phyloP scores from a whole-genome alignment of 64 coral and sea anemone genomes.

The Pocillopora verrucosa region DNA sequence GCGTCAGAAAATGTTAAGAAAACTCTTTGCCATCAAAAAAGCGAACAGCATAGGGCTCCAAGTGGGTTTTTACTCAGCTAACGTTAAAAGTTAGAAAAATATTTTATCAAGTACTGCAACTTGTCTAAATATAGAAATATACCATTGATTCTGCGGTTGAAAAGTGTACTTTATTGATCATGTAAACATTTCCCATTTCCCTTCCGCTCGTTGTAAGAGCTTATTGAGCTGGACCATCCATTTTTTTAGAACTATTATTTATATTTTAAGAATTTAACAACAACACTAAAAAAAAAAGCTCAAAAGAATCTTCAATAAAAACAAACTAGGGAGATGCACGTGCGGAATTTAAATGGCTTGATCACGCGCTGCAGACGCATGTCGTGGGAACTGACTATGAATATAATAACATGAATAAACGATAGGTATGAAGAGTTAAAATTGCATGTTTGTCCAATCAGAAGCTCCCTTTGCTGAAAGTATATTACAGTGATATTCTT shows the following conservation, averaged over 20 bases:
- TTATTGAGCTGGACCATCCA: too few relatives aligned
- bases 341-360: too few relatives aligned
- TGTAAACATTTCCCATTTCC: too few relatives aligned
- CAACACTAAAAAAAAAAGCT: too few relatives aligned
- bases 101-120: background rate
- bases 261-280: too few relatives aligned
- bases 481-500: background rate
- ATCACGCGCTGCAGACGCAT: too few relatives aligned
- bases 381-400: too few relatives aligned
- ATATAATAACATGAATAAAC: background rate
- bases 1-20: background rate
- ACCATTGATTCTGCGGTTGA: background rate
- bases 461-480: background rate
- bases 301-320: too few relatives aligned
- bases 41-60: too few relatives aligned
- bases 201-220: too few relatives aligned
- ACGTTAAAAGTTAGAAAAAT: background rate
- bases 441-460: background rate
- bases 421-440: background rate
- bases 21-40: background rate
- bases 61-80: background rate
- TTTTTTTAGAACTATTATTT: too few relatives aligned
- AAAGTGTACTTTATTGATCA: background rate
- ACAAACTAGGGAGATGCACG: too few relatives aligned
- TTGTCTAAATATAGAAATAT: background rate